These are phyloP conservation scores for Halichoeres trimaculatus DNA, from an alignment of 2,113 vertebrate genomes.

Conservation along the genomic window DNA sequence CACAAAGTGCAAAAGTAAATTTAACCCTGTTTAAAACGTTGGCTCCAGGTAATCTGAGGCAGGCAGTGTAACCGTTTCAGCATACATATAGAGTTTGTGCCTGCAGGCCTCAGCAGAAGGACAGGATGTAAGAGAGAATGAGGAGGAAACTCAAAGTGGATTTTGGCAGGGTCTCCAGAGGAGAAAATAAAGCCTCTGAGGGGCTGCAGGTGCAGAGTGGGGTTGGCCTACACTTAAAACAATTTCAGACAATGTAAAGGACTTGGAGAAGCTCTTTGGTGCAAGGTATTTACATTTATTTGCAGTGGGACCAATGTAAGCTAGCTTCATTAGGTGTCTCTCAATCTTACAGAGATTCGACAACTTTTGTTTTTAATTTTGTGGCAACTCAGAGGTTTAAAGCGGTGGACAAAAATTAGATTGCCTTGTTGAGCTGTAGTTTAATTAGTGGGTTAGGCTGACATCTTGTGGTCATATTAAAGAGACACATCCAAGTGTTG, in stretches of 20 bases:
- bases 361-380: not conserved
- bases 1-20: too few relatives aligned
- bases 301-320: not conserved
- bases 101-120: constrained; percentile 8
- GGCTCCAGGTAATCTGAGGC: too few relatives aligned
- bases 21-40: too few relatives aligned
- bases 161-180: constrained; percentile 35
- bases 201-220: constrained; percentile 48
- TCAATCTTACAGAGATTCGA: not conserved
- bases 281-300: not conserved
- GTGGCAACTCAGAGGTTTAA: not conserved
- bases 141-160: constrained; percentile 39
- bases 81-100: constrained; percentile 8
- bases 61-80: not conserved
- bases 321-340: not conserved
- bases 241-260: constrained; percentile 7
- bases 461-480: constrained; percentile 22
- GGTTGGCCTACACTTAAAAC: not conserved
- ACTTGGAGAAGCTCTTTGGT: not conserved
- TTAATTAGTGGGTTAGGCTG: not conserved
- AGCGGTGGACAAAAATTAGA: too few relatives aligned
- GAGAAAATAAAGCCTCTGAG: constrained; percentile 3
- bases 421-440: too few relatives aligned
- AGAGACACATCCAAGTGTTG: not conserved
- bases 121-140: constrained; percentile 14